These are phyloP conservation scores for Aphelinus atriplicis DNA, from an alignment of 1,140 invertebrate genomes.

Conservation along the genomic window DNA sequence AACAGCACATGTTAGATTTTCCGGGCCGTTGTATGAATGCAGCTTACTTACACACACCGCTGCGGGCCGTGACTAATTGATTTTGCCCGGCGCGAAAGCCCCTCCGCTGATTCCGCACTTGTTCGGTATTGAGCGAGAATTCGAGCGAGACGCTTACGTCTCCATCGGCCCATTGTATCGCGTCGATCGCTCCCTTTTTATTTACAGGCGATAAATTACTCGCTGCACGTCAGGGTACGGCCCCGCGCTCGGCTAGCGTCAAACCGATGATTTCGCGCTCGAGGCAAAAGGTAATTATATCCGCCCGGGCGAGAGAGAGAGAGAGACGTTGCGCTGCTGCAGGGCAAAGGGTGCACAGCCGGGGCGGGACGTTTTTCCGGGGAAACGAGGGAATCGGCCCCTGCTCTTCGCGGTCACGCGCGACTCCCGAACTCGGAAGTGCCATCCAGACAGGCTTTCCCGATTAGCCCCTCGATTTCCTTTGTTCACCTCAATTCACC, in stretches of 20 bases:
- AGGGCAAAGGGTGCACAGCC: no score
- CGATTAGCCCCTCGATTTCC: no score
- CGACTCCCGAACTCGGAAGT: no score
- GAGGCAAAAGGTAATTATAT: slow-evolving; percentile 9
- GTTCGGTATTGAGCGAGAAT: slow-evolving; percentile 42
- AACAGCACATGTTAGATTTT: slow-evolving; percentile 29
- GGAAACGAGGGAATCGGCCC: no score
- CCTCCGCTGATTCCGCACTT: slow-evolving; percentile 63
- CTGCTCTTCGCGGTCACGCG: no score
- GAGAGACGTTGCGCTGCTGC: no score
- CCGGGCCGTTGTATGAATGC: slow-evolving; percentile 9
- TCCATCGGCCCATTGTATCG: slow-evolving; percentile 47
- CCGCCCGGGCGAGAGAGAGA: neutral
- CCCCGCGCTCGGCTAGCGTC: neutral
- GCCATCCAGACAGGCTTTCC: no score
- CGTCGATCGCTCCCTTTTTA: slow-evolving; percentile 33
- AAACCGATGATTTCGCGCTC: slow-evolving; percentile 14
- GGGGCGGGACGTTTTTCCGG: no score
- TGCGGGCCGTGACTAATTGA: slow-evolving; percentile 58
- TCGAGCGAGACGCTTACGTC: neutral
- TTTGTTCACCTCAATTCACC: no score
- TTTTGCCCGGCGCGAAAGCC: slow-evolving; percentile 45
- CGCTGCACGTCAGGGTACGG: neutral
- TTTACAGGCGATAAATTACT: slow-evolving; percentile 56
- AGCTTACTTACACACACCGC: no score